These are phyloP conservation scores for Dufourea novaeangliae DNA, from an alignment of 1,140 invertebrate genomes.

Conservation along the genomic window DNA sequence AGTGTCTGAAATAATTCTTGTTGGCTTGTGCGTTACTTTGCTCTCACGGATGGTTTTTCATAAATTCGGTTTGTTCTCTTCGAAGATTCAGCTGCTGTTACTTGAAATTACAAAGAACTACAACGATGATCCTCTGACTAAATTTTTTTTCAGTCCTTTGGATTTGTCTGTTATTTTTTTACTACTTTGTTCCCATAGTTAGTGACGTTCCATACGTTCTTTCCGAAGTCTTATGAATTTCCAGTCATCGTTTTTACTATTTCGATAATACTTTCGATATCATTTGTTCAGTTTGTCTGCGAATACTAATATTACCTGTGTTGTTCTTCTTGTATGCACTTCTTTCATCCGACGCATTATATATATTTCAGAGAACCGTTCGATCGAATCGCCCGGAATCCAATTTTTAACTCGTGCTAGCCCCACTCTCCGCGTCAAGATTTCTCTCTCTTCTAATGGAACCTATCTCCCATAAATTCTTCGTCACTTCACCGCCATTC, in stretches of 20 bases:
- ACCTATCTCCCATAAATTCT: constrained; percentile 29
- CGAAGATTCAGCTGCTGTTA: not conserved
- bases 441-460: constrained; percentile 3
- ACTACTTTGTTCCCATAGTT: constrained; percentile 17
- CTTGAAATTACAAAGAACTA: not conserved
- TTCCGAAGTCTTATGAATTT: not conserved
- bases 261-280: not conserved
- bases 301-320: not conserved
- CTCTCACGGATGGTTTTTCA: not conserved
- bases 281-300: not conserved
- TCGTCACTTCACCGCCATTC: constrained; percentile 25
- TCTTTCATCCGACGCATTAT: not conserved
- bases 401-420: constrained; percentile 8
- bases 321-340: not conserved
- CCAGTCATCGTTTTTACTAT: not conserved
- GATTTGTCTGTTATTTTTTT: not conserved
- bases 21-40: not conserved
- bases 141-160: not conserved
- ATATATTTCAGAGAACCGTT: not conserved
- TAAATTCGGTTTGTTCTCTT: not conserved
- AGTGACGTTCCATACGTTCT: not conserved
- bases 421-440: not conserved
- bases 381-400: not conserved
- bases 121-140: not conserved
- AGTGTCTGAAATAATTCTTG: not conserved